Evolutionary conservation across 64 coral and sea anemone genomes (phyloP).

Genomic region (Dendrophyllia cribrosa): DNA sequence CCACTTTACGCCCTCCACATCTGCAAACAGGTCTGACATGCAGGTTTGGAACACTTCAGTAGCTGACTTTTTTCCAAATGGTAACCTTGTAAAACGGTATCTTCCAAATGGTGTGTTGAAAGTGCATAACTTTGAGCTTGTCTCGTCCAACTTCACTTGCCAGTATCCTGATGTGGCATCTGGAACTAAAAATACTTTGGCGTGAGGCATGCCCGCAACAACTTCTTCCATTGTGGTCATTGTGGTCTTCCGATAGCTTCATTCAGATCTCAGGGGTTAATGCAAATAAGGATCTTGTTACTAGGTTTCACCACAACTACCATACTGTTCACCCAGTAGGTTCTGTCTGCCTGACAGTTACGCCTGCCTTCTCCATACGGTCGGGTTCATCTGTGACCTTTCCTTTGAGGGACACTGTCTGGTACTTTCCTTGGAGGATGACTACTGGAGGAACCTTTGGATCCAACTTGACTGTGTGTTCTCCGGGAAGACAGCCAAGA

Average conservation of each 20-base stretch:
- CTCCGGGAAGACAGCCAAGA: conserved; percentile 18
- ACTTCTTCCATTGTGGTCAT: conserved; percentile 50
- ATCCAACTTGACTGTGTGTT: background rate
- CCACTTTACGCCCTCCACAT: background rate
- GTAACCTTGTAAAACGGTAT: conserved; percentile 48
- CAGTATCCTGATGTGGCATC: conserved; percentile 36
- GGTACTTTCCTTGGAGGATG: conserved; percentile 33
- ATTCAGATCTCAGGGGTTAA: conserved; percentile 29
- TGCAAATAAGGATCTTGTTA: conserved; percentile 35
- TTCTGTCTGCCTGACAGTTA: conserved; percentile 10
- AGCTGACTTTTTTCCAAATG: conserved; percentile 56
- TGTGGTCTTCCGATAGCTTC: conserved; percentile 2
- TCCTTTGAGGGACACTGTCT: background rate
- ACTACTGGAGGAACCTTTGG: background rate
- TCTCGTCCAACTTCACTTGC: conserved; percentile 45
- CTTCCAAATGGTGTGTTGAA: conserved; percentile 49
- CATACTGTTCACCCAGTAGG: conserved; percentile 51
- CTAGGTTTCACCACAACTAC: conserved; percentile 40
- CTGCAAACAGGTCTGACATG: conserved; percentile 44
- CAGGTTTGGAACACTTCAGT: conserved; percentile 59
- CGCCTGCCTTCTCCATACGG: conserved; percentile 30
- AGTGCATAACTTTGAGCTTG: conserved; percentile 39
- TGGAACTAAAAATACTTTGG: conserved; percentile 40
- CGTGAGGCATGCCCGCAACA: conserved; percentile 2
- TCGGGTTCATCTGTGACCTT: conserved; percentile 50